Percentiles rank a stretch among this genome's conserved stretches.
phyloP scores from a whole-genome alignment of 2,888 invertebrate species.

The Leptodirus hochenwartii region DNA sequence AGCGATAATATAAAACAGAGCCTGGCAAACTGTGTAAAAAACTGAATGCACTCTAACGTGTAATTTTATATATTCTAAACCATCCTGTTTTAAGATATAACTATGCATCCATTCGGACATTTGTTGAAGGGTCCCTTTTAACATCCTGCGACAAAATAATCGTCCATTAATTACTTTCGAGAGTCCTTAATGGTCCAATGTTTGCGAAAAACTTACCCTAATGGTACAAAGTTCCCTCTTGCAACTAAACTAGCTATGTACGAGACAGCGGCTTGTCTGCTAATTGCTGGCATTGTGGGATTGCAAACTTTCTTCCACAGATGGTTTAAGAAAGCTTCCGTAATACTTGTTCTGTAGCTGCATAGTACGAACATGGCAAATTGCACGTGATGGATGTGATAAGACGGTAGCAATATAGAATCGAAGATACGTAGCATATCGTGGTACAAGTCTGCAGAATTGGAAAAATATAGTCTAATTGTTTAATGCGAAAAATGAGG shows the following conservation, averaged over 20 bases:
- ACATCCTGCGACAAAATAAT: slow-evolving; percentile 32
- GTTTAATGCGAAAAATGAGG: not conserved
- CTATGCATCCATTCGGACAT: slow-evolving; percentile 71
- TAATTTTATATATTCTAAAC: slow-evolving; percentile 30
- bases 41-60: slow-evolving; percentile 61
- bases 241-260: slow-evolving; percentile 61
- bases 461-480: slow-evolving; percentile 14
- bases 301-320: slow-evolving; percentile 58
- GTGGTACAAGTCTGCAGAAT: slow-evolving; percentile 35
- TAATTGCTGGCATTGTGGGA: slow-evolving; percentile 41
- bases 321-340: slow-evolving; percentile 47
- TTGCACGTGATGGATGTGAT: slow-evolving; percentile 64
- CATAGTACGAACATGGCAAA: slow-evolving; percentile 58
- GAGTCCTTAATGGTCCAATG: slow-evolving; percentile 1
- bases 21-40: slow-evolving; percentile 85
- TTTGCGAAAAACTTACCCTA: slow-evolving; percentile 31
- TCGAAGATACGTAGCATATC: slow-evolving; percentile 57
- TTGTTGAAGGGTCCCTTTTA: slow-evolving; percentile 45
- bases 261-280: slow-evolving; percentile 49
- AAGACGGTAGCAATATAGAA: slow-evolving; percentile 61
- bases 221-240: slow-evolving; percentile 41
- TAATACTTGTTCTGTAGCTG: slow-evolving; percentile 38
- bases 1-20: slow-evolving; percentile 80
- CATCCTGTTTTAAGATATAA: slow-evolving; percentile 56
- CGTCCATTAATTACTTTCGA: not conserved